Conservation (phyloP, 2,113 vertebrate species). For the Scopus umbretta region DNA sequence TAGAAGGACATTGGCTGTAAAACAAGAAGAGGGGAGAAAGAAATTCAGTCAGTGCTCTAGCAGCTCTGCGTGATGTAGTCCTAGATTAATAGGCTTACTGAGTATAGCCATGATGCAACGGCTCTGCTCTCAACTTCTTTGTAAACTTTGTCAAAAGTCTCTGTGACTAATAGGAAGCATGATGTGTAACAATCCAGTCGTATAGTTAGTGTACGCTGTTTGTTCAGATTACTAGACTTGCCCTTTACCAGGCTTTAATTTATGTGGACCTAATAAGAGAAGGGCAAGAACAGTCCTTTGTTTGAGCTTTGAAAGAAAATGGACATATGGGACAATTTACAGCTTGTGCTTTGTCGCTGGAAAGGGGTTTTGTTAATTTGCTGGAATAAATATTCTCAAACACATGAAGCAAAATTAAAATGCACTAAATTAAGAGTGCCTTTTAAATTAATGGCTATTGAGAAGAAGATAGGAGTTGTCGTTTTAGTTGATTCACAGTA, state of each 20-base stretch:
- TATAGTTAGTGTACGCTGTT: conserved; percentile 40
- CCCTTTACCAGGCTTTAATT: conserved; percentile 71
- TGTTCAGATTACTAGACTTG: conserved; percentile 66
- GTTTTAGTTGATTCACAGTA: conserved; percentile 42
- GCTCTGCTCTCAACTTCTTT: conserved; percentile 24
- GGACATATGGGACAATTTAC: conserved; percentile 60
- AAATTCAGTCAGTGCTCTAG: background rate
- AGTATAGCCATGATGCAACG: background rate
- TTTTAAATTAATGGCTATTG: conserved; percentile 13
- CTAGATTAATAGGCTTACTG: background rate
- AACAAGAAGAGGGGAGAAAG: background rate
- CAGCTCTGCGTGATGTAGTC: background rate
- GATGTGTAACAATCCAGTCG: conserved; percentile 22
- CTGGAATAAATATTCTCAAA: conserved; percentile 40
- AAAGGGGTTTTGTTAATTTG: conserved; percentile 42
- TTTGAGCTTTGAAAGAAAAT: conserved; percentile 52
- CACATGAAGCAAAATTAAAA: conserved; percentile 11
- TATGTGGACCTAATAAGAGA: conserved; percentile 43
- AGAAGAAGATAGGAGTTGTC: background rate
- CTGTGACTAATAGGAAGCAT: conserved; percentile 40
- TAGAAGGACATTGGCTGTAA: background rate
- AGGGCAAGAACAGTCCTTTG: conserved; percentile 42
- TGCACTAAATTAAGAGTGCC: background rate
- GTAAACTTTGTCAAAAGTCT: conserved; percentile 38
- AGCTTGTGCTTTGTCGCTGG: conserved; percentile 40